Conservation (phyloP, 2,888 invertebrate genomes). For the Hypomecis atomaria region DNA sequence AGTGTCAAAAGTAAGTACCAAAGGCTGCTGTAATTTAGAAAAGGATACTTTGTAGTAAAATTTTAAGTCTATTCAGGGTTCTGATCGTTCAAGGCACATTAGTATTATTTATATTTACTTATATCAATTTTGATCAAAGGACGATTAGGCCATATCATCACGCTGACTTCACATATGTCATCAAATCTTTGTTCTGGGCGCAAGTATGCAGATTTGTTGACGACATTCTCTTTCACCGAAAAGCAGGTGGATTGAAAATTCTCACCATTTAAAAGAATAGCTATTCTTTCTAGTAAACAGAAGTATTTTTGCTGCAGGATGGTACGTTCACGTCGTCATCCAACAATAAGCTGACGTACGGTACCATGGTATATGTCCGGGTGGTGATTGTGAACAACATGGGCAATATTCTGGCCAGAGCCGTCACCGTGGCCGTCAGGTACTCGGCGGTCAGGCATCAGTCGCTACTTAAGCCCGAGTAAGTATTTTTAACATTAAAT, state of each 20-base stretch:
- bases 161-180: no score
- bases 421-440: constrained; percentile 93
- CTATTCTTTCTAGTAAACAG: background rate
- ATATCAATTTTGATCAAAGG: no score
- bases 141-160: no score
- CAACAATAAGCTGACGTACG: constrained; percentile 93
- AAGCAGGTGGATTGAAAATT: no score
- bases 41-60: no score
- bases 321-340: constrained; percentile 92
- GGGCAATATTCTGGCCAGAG: constrained; percentile 88
- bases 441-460: constrained; percentile 96
- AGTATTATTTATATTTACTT: no score
- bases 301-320: constrained; percentile 80
- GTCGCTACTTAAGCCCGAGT: constrained; percentile 92
- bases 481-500: constrained; percentile 51
- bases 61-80: no score
- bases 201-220: no score
- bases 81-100: no score
- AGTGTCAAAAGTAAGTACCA: constrained; percentile 76
- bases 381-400: constrained; percentile 91
- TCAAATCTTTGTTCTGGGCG: no score
- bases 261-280: no score
- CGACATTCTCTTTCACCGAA: no score
- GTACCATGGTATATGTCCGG: constrained; percentile 96
- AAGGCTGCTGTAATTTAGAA: background rate